Percentiles rank a stretch among this genome's conserved stretches.
Evolutionary conservation across 2,888 invertebrate species (phyloP).

Genomic region (Chloroclystis v-ata): DNA sequence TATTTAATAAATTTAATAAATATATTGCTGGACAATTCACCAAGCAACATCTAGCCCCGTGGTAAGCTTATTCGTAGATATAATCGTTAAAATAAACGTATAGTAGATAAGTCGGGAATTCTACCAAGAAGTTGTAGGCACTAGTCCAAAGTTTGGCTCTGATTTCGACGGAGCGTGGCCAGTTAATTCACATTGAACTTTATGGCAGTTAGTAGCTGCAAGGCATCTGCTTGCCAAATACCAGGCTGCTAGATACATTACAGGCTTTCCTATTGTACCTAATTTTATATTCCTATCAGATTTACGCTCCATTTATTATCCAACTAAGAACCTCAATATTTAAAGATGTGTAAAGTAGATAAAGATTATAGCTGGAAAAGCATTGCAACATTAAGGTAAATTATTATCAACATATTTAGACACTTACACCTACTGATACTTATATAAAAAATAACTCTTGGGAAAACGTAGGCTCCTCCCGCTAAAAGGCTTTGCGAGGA

Average conservation of each 20-base stretch:
- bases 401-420: too few relatives aligned
- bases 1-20: too few relatives aligned
- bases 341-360: too few relatives aligned
- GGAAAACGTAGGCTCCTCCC: slow-evolving; percentile 19
- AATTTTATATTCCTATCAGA: too few relatives aligned
- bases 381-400: too few relatives aligned
- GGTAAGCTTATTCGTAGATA: too few relatives aligned
- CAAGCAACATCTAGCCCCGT: too few relatives aligned
- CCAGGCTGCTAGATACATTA: slow-evolving; percentile 42
- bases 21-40: too few relatives aligned
- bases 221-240: slow-evolving; percentile 57
- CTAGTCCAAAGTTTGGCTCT: slow-evolving; percentile 40
- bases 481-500: slow-evolving; percentile 25
- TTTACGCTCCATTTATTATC: too few relatives aligned
- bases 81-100: too few relatives aligned
- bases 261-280: slow-evolving; percentile 10
- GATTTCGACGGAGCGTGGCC: slow-evolving; percentile 42
- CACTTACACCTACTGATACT: neutral
- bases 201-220: slow-evolving; percentile 56
- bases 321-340: too few relatives aligned
- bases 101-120: slow-evolving; percentile 18
- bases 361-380: too few relatives aligned
- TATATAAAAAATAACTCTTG: slow-evolving; percentile 6
- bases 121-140: slow-evolving; percentile 31
- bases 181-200: slow-evolving; percentile 56